Evolutionary conservation across 2,797 vertebrate genomes (phyloP).

Genomic region (Aldrovandia affinis): DNA sequence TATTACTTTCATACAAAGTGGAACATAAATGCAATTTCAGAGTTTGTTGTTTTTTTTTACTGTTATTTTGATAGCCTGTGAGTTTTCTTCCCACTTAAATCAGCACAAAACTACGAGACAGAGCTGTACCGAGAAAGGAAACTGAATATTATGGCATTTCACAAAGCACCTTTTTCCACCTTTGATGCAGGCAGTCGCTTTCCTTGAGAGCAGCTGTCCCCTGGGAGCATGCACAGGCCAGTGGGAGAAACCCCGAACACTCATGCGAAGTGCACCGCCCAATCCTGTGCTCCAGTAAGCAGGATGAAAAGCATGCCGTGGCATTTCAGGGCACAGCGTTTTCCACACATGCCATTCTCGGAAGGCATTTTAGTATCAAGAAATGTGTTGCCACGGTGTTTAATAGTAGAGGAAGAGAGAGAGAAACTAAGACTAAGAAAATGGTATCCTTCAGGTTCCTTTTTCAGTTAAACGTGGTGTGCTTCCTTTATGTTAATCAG

Average conservation of each 20-base stretch:
- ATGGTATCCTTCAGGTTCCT: background rate
- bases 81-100: background rate
- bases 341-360: background rate
- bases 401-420: background rate
- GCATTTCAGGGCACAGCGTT: background rate
- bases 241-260: background rate
- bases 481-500: background rate
- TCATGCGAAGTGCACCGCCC: background rate
- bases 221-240: background rate
- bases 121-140: background rate
- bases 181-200: background rate
- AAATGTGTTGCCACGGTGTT: background rate
- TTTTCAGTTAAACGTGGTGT: background rate
- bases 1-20: background rate
- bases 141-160: background rate
- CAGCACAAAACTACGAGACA: background rate
- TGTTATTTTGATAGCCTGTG: background rate
- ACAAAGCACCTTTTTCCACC: background rate
- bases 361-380: background rate
- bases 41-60: no score
- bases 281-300: slow-evolving; percentile 15
- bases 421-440: background rate
- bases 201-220: background rate
- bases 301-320: background rate
- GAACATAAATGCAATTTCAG: background rate